These are phyloP conservation scores for Drosophila tripunctata DNA, from an alignment of 2,888 invertebrate species.

Conservation along the genomic window DNA sequence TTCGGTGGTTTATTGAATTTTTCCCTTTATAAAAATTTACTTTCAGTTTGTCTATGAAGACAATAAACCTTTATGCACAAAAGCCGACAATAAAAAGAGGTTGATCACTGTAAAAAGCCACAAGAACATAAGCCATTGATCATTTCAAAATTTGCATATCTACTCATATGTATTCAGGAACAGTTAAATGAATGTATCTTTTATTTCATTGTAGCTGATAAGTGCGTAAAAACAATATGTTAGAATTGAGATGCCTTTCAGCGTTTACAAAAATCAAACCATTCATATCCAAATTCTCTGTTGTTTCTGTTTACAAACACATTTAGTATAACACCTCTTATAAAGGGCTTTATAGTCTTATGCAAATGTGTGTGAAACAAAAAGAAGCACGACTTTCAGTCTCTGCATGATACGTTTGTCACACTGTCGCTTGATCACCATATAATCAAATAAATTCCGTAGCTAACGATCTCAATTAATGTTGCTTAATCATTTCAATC, in stretches of 20 bases:
- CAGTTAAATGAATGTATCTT: constrained; percentile 2
- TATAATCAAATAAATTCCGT: no score
- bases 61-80: constrained; percentile 3
- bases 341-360: neutral
- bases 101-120: constrained; percentile 2
- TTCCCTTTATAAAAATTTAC: constrained; percentile 3
- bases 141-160: constrained; percentile 12
- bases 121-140: constrained; percentile 10
- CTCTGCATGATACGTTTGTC: no score
- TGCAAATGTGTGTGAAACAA: neutral
- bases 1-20: constrained; percentile 16
- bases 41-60: constrained; percentile 7
- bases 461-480: no score
- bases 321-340: neutral
- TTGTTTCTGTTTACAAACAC: neutral
- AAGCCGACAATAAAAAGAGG: constrained; percentile 8
- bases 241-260: neutral
- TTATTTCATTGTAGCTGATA: neutral
- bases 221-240: constrained; percentile 20
- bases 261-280: neutral
- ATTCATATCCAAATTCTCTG: neutral
- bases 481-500: no score
- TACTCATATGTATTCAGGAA: constrained; percentile 4
- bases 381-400: neutral
- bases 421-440: no score